Percentiles rank a stretch among this genome's conserved stretches.
These are phyloP conservation scores for Geodia barretti DNA, from an alignment of 37 sponge, comb jelly and placozoan genomes.

Conservation along the genomic window DNA sequence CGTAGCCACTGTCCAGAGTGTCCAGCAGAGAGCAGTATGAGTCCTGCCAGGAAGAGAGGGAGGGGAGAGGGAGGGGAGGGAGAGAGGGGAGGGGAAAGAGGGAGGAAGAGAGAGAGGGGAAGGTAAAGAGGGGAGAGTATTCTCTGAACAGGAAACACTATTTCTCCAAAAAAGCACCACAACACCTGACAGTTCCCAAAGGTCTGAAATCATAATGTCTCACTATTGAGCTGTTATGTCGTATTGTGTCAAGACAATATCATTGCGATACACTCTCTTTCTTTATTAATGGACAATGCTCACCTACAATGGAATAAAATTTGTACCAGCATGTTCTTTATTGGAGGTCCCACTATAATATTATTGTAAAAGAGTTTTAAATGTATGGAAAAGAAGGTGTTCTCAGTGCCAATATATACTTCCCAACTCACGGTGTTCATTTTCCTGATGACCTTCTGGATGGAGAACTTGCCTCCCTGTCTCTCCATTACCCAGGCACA, in stretches of 20 bases:
- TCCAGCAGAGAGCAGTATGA: constrained; percentile 28
- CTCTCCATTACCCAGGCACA: constrained; percentile 54
- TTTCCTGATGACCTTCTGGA: constrained; percentile 36
- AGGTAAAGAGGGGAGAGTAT: not conserved
- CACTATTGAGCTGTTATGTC: not conserved
- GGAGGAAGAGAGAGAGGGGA: not conserved
- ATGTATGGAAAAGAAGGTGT: no score
- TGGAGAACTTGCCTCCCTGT: constrained; percentile 29
- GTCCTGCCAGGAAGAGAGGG: not conserved
- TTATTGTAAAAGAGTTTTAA: no score
- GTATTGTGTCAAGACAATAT: not conserved
- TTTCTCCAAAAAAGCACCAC: not conserved
- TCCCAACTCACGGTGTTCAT: constrained; percentile 57
- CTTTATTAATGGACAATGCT: no score
- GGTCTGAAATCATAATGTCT: not conserved
- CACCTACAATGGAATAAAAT: no score
- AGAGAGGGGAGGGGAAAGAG: not conserved
- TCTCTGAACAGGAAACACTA: not conserved
- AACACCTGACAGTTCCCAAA: no score
- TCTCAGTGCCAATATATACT: no score
- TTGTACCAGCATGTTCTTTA: no score
- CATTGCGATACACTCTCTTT: no score
- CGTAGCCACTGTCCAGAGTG: constrained; percentile 11
- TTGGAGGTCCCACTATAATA: no score
- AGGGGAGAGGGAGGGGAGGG: not conserved